phyloP scores from a whole-genome alignment of 2,797 vertebrate genomes.

The Epinephelus coioides region DNA sequence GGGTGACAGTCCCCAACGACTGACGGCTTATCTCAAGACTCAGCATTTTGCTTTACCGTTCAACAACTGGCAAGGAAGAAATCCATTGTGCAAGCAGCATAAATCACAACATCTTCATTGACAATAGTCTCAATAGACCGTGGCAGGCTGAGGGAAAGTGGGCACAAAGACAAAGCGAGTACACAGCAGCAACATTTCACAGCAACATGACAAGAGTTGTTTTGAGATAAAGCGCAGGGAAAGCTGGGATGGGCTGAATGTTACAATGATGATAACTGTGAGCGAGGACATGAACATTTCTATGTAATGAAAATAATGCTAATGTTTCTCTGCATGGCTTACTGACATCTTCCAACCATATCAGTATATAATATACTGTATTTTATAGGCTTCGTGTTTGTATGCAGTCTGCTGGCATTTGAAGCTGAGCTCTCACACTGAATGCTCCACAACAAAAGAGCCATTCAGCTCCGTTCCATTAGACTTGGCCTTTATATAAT shows the following conservation, averaged over 20 bases:
- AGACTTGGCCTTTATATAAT: background rate
- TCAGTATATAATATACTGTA: background rate
- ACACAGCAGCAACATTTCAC: background rate
- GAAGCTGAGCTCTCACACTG: slow-evolving; percentile 1
- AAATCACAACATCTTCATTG: slow-evolving; percentile 7
- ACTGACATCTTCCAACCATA: background rate
- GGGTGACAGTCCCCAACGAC: background rate
- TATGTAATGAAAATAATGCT: background rate
- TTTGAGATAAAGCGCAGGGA: slow-evolving; percentile 1
- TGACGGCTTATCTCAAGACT: background rate
- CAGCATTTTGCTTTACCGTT: slow-evolving; percentile 1
- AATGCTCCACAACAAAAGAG: slow-evolving; percentile 10
- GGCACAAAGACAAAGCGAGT: slow-evolving; percentile 4
- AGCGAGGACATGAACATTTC: background rate
- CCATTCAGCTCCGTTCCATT: slow-evolving; percentile 10
- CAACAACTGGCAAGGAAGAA: background rate
- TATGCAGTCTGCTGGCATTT: background rate
- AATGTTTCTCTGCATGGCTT: background rate
- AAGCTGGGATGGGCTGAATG: background rate
- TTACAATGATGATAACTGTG: background rate
- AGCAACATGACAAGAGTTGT: slow-evolving; percentile 11
- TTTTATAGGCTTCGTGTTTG: background rate
- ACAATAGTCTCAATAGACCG: slow-evolving; percentile 1
- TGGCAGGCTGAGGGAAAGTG: background rate
- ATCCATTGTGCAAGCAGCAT: slow-evolving; percentile 14